Evolutionary conservation across 2,113 vertebrate genomes (phyloP).

Genomic region (Coptodon rendalli): DNA sequence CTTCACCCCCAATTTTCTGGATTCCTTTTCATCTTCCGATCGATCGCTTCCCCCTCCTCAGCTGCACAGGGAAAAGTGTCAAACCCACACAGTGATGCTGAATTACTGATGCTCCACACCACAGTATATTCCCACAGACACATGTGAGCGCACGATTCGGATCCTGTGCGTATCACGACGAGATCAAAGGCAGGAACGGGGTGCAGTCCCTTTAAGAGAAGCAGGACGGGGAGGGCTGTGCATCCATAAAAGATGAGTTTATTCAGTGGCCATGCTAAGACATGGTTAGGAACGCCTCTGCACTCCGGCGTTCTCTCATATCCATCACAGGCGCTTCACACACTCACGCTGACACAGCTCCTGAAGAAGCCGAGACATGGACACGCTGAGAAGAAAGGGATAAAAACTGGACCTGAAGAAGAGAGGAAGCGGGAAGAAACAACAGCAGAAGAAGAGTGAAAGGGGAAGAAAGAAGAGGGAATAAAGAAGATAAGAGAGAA

Average conservation of each 20-base stretch:
- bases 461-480: conserved; percentile 6
- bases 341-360: conserved; percentile 24
- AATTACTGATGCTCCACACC: conserved; percentile 1
- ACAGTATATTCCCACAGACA: neutral
- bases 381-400: neutral
- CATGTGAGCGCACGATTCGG: neutral
- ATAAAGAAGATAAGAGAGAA: conserved; percentile 20
- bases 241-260: conserved; percentile 68
- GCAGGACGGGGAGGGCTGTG: conserved; percentile 18
- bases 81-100: neutral
- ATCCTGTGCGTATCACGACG: neutral
- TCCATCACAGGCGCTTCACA: neutral
- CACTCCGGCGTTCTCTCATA: conserved; percentile 30
- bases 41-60: neutral
- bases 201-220: conserved; percentile 63
- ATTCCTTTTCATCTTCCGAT: neutral
- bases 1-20: neutral
- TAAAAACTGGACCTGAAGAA: neutral
- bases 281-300: conserved; percentile 45
- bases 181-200: conserved; percentile 38
- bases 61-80: neutral
- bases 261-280: conserved; percentile 45
- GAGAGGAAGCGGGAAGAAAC: neutral
- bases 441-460: neutral
- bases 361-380: conserved; percentile 13